Evolutionary conservation across 2,888 invertebrate genomes (phyloP), one percentile per base, ranked within the genome.

Genomic region (Clusia tigrina): DNA sequence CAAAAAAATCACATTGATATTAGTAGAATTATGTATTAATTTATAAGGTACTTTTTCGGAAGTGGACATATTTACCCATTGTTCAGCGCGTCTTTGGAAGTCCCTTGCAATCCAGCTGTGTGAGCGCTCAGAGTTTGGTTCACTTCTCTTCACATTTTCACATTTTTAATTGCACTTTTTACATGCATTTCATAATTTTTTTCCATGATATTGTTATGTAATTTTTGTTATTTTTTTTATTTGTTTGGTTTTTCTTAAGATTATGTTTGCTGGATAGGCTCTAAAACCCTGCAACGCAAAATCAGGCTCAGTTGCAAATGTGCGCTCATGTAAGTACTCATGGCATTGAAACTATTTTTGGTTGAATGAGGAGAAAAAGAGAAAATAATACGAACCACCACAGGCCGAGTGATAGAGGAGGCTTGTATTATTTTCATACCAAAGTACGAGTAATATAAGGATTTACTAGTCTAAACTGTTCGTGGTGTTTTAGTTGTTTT

Each of bases 51-150:
- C 32, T 12, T 5, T 17, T 42, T 42, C 12, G 42, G 3, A 42
- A 15, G 32, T 3, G 42, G 60, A 63, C 70, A 75, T 76, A 76
- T 76, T 76, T 76, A 77, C 77, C 75, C 77, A 76, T 77, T 74
- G 72, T 77, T 48, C 48, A 48, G 48, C 6, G 2, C 15, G 22
- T 18, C 15, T 18, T 22, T 48, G 48, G 5, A 3, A 15, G 22
- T 48, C 48, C 48, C 22, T 20, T 5, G 20, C n/a, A n/a, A n/a
- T n/a, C n/a, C n/a, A n/a, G n/a, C n/a, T n/a, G n/a, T n/a, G n/a
- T n/a, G n/a, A n/a, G n/a, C 22, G 5, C 20, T 22, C 6, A 22
- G 18, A 48, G 48, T 32, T 32, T 32, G 32, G 6, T 32, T 18
- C 20, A 20, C 48, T 48, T 48, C n/a, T n/a, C n/a, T 48, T 3